Base-by-base conservation (phyloP, 1,140 invertebrate species). In the Anthonomus grandis region DNA sequence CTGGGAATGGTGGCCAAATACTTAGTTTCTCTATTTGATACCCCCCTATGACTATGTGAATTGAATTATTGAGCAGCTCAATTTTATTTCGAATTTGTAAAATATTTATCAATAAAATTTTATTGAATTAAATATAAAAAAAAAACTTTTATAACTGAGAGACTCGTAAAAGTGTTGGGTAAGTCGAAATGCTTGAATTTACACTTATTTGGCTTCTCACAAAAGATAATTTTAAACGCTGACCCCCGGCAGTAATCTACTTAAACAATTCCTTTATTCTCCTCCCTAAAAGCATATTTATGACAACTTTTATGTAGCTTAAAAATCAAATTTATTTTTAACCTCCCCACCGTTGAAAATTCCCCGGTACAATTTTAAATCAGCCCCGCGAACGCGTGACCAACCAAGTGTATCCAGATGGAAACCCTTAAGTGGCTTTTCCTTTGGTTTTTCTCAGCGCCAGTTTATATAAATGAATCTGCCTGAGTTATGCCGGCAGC, bases 371-470 rank as follows among this genome's bases (percentile, higher is more conserved):
- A 19, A 57, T 57, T 57, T 57, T 57, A 58, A 51, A 58, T 45
- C 47, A 51, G 38, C 47, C 47, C 45, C 47, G 47, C 22, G 45
- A 51, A 46, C 47, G 48, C 38, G 56, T 22, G 62, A 60, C 54
- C 64, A 66, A 52, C 60, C 42, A 59, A 58, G 64, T 57, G 64
- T 55, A 64, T 55, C 49, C 39, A 63, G 18, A 56, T 60, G 64
- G 62, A 66, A 66, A 64, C 53, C 52, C 63, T 64, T 64, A 64
- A 66, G 64, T 66, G 64, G 64, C 63, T 66, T 66, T 59, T 60
- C 63, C 63, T 66, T 64, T 63, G 62, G 62, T 62, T 64, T 66
- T 64, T 44, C 50, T 39, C 46, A 49, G 36, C 52, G 31, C 27
- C 49, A 59, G 48, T 52, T 59, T 52, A 52, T 59, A 59, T n/a